These are phyloP conservation scores for Galerucella pusilla DNA, from an alignment of 2,888 invertebrate genomes.

Conservation along the genomic window DNA sequence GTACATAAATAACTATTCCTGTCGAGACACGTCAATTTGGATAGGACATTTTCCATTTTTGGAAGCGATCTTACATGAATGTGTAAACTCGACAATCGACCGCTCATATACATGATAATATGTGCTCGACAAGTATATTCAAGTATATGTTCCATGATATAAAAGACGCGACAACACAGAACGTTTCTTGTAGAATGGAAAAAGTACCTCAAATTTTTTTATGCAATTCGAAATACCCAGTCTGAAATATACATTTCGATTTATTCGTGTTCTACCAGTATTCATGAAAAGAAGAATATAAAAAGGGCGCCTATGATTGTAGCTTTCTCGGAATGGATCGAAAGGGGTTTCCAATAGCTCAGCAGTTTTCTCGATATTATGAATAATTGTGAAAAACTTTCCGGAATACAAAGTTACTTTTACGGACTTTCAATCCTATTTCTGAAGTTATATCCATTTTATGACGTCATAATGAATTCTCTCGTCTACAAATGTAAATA, in stretches of 20 bases:
- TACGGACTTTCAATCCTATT: conserved; percentile 34
- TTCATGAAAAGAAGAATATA: not conserved
- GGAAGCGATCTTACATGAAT: too few species aligned
- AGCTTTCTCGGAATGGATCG: conserved; percentile 38
- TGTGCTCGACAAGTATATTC: too few species aligned
- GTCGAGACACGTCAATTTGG: too few species aligned
- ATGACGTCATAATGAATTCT: conserved; percentile 32
- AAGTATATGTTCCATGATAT: too few species aligned
- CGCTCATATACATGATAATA: too few species aligned
- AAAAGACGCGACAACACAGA: too few species aligned
- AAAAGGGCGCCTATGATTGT: conserved; percentile 19
- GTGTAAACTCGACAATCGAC: too few species aligned
- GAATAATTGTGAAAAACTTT: conserved; percentile 43
- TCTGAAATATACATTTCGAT: not conserved
- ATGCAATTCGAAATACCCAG: too few species aligned
- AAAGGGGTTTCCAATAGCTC: conserved; percentile 36
- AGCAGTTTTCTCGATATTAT: conserved; percentile 42
- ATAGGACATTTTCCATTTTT: too few species aligned
- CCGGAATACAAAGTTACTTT: conserved; percentile 40
- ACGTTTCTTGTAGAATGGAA: too few species aligned
- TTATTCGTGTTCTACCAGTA: not conserved
- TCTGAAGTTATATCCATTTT: conserved; percentile 31
- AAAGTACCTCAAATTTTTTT: too few species aligned
- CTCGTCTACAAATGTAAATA: conserved; percentile 18
- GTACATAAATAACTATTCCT: too few species aligned